These are phyloP conservation scores for Okamejei kenojei DNA, from an alignment of 2,797 vertebrate genomes.

Conservation along the genomic window DNA sequence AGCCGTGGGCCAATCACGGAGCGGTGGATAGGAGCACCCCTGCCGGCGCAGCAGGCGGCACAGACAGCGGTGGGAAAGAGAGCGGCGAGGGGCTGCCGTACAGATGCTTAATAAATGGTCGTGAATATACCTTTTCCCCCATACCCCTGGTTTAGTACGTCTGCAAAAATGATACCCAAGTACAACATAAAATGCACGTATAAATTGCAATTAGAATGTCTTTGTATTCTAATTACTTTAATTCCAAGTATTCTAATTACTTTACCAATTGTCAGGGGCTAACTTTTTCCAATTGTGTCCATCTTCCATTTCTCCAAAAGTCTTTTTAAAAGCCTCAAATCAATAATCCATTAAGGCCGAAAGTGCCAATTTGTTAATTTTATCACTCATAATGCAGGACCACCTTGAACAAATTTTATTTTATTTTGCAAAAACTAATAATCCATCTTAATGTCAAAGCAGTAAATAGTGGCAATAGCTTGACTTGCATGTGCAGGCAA, in stretches of 20 bases:
- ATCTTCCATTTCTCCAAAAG: neutral
- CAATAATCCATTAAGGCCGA: neutral
- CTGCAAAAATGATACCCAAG: neutral
- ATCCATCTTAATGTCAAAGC: neutral
- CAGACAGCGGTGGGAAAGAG: too few species aligned
- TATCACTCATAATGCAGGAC: neutral
- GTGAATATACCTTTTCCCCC: too few species aligned
- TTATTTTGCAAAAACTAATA: neutral
- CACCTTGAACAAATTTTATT: neutral
- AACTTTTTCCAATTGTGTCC: neutral
- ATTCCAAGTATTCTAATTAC: neutral
- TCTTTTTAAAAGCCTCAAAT: neutral
- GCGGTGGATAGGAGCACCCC: too few species aligned
- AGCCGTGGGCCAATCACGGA: neutral
- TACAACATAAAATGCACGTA: neutral
- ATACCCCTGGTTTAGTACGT: neutral
- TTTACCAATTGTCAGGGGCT: neutral
- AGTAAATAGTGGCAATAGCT: neutral
- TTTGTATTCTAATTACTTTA: neutral
- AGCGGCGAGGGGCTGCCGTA: too few species aligned
- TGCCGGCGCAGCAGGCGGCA: too few species aligned
- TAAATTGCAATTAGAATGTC: neutral
- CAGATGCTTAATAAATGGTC: too few species aligned
- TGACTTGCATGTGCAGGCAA: neutral
- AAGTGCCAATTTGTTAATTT: neutral